Evolutionary conservation across 2,113 vertebrate species (phyloP).

Genomic region (Herpetotheres cachinnans): DNA sequence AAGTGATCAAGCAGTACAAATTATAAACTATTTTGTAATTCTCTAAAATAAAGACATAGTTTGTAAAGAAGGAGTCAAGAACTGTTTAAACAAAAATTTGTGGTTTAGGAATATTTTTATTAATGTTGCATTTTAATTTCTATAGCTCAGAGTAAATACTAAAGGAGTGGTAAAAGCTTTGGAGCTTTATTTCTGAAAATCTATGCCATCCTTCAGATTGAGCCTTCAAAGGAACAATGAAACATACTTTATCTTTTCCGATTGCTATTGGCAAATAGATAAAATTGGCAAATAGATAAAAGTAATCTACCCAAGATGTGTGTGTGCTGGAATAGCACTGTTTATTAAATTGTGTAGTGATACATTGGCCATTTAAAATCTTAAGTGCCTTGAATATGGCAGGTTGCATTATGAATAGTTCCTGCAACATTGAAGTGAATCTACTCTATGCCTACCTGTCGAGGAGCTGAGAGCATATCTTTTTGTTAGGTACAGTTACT

Average conservation of each 20-base stretch:
- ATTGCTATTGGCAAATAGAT: not conserved
- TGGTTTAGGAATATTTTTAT: not conserved
- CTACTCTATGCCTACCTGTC: not conserved
- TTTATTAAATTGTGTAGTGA: not conserved
- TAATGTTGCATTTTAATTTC: not conserved
- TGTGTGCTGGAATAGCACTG: not conserved
- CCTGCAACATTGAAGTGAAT: not conserved
- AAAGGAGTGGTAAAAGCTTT: not conserved
- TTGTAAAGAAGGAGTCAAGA: not conserved
- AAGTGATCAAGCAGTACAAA: not conserved
- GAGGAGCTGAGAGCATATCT: not conserved
- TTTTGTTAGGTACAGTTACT: not conserved
- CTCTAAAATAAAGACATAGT: not conserved
- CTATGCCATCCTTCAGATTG: not conserved
- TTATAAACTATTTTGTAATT: not conserved
- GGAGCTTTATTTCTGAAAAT: not conserved
- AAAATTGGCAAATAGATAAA: constrained; percentile 8
- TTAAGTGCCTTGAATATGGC: not conserved
- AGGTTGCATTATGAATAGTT: not conserved
- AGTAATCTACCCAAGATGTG: not conserved
- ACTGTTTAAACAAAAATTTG: not conserved
- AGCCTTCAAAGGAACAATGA: no score
- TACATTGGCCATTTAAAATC: not conserved
- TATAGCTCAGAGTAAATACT: not conserved
- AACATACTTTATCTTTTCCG: not conserved